Conservation (phyloP, 2,888 invertebrate genomes). For the Microctonus hyperodae region DNA sequence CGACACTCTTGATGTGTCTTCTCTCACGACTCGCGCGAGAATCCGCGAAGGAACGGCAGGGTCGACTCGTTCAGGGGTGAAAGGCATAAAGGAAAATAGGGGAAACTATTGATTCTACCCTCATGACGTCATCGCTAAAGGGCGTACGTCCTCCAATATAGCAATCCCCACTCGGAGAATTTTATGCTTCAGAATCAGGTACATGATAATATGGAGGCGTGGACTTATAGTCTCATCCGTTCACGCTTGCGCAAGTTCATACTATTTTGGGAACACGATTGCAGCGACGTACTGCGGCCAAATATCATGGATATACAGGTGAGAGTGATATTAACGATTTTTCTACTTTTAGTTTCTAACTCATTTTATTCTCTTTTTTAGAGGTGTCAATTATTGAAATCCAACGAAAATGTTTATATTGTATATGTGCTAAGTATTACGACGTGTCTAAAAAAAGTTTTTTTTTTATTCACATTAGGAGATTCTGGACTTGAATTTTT, state of each 20-base stretch:
- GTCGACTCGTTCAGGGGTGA: not conserved
- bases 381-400: too few relatives aligned
- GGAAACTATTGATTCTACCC: slow-evolving; percentile 56
- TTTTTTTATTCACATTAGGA: too few relatives aligned
- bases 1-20: slow-evolving; percentile 46
- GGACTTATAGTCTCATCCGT: not conserved
- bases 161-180: not conserved
- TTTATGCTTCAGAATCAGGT: not conserved
- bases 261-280: not conserved
- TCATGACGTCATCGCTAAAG: slow-evolving; percentile 35
- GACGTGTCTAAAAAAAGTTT: too few relatives aligned
- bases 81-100: slow-evolving; percentile 15
- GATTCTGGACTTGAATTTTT: too few relatives aligned
- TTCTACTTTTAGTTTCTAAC: not conserved
- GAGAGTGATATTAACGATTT: not conserved
- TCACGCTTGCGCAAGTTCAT: not conserved
- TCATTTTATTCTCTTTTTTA: not conserved
- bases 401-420: too few relatives aligned
- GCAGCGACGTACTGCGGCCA: not conserved
- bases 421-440: too few relatives aligned
- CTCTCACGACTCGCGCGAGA: slow-evolving; percentile 41
- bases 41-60: slow-evolving; percentile 38
- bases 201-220: slow-evolving; percentile 7
- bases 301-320: not conserved
- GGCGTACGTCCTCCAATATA: not conserved